phyloP scores from a whole-genome alignment of 2,797 vertebrate genomes.

The Aphelocoma californica region DNA sequence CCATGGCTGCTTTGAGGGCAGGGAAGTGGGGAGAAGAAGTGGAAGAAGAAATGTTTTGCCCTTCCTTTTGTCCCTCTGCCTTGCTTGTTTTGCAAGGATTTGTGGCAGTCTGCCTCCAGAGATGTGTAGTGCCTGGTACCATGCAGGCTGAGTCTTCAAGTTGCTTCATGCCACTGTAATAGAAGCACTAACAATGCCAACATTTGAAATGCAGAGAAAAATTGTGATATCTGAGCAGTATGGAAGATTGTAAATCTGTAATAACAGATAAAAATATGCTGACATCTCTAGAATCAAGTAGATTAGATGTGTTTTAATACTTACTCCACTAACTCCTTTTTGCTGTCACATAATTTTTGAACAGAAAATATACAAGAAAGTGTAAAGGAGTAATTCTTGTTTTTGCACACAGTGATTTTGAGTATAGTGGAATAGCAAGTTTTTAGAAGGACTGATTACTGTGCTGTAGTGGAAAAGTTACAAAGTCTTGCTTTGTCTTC shows the following conservation, averaged over 20 bases:
- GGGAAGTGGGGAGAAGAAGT: not conserved
- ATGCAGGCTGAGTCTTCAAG: not conserved
- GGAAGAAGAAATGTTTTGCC: not conserved
- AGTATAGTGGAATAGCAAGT: not conserved
- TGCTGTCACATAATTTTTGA: constrained; percentile 46
- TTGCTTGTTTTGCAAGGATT: not conserved
- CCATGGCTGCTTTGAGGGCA: not conserved
- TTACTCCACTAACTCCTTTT: constrained; percentile 25
- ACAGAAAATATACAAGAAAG: constrained; percentile 46
- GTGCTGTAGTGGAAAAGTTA: not conserved
- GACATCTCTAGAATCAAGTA: constrained; percentile 48
- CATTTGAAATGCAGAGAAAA: not conserved
- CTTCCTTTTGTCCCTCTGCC: not conserved
- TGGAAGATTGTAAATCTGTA: constrained; percentile 34
- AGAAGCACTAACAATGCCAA: not conserved
- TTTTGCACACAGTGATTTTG: constrained; percentile 15
- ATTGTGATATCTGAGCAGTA: not conserved
- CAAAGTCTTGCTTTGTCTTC: not conserved
- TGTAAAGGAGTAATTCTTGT: constrained; percentile 17
- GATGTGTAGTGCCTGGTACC: accelerated
- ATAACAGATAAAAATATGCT: constrained; percentile 50
- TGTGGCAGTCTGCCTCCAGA: not conserved
- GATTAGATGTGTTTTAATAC: constrained; percentile 54
- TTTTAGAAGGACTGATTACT: not conserved
- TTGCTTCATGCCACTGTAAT: not conserved